Evolutionary conservation across 2,113 vertebrate species (phyloP).

Genomic region (Odobenus rosmarus): DNA sequence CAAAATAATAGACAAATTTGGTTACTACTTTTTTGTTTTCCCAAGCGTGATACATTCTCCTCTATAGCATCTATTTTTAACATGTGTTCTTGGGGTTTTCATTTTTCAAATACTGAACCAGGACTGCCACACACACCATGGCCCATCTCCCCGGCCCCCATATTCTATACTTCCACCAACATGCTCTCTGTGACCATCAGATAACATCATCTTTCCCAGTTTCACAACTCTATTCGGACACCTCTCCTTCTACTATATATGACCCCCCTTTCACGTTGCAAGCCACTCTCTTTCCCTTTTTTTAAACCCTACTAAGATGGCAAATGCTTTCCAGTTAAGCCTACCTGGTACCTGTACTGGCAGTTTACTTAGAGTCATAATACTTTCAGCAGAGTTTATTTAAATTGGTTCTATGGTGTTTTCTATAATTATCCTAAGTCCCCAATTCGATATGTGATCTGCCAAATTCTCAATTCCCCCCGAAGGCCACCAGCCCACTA

Average conservation of each 20-base stretch:
- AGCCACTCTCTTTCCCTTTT: neutral
- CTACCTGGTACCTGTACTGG: neutral
- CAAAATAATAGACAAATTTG: neutral
- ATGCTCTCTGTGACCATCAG: neutral
- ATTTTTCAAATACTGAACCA: neutral
- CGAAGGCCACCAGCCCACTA: neutral
- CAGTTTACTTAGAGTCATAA: neutral
- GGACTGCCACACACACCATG: rapidly evolving
- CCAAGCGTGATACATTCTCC: neutral
- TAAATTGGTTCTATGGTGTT: neutral
- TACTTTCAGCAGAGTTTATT: neutral
- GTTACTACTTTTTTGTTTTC: neutral
- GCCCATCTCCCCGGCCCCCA: neutral
- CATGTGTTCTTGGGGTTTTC: neutral
- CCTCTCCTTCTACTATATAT: rapidly evolving
- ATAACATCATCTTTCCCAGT: neutral
- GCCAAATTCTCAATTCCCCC: neutral
- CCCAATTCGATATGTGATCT: neutral
- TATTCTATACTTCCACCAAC: rapidly evolving
- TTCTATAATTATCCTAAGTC: neutral
- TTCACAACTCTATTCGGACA: neutral
- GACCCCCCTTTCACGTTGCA: neutral
- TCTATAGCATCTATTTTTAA: neutral
- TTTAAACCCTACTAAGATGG: neutral
- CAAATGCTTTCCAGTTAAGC: neutral